Evolutionary conservation across 2,113 vertebrate species (phyloP), one percentile per base, ranked within the genome.

Genomic region (Labrus mixtus): DNA sequence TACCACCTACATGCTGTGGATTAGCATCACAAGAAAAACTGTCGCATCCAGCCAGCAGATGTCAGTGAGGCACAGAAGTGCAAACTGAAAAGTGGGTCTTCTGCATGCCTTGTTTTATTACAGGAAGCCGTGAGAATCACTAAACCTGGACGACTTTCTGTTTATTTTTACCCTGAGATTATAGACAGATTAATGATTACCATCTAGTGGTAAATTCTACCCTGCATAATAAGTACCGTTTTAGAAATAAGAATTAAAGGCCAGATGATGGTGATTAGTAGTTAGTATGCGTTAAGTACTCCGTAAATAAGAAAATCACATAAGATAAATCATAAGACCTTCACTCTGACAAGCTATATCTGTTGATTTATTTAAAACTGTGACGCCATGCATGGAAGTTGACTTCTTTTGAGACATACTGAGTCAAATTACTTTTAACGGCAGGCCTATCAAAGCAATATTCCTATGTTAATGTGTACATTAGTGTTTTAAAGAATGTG

Each of bases 1-100:
- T 17, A 17, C 5, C 16, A 1, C 17, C 29, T 56, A 16, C 10
- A 16, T 1, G 15, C 54, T 53, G 73, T 41, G 20, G 17, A 51
- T 19, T 19, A 20, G 10, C 17, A 63, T 9, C 59, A 39, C n/a
- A 29, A 53, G 9, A 29, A 20, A 37, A 39, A 39, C 10, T 73
- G 67, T 67, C 23, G 53, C 41, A 29, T 63, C 41, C 61, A n/a
- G 36, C 91, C 92, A 91, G 87, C 80, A 93, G 91, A 59, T 76
- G 91, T 81, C 88, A 86, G 78, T 13, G 22, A 76, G 43, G 84
- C 53, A 73, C 79, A 81, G n/a, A 67, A n/a, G 45, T 64, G n/a
- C 45, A 67, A 68, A 69, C 17, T 59, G 46, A 56, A 45, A 58
- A 68, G 23, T 9, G 5, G 33, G 37, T 73, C 36, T 16, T 25